A percentile compares a stretch with the other conserved stretches of the same genome.
Evolutionary conservation across 2,797 vertebrate genomes (phyloP).

Genomic region (Labroides dimidiatus): DNA sequence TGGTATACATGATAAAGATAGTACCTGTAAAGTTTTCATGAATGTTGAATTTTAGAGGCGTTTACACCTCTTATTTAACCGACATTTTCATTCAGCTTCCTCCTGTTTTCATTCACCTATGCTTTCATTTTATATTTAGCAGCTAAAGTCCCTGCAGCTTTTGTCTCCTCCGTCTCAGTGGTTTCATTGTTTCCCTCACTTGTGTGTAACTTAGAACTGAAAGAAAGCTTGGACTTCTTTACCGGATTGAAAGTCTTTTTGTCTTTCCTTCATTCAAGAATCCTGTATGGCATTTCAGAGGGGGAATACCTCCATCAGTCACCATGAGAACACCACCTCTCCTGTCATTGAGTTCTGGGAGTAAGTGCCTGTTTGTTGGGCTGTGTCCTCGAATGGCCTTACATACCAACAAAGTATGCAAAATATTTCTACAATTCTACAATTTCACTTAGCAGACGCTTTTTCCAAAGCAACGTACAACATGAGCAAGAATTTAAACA

Average conservation of each 20-base stretch:
- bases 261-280: conserved; percentile 78
- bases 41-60: not conserved
- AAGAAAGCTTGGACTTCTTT: conserved; percentile 71
- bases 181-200: conserved; percentile 53
- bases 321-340: conserved; percentile 89
- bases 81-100: too few relatives aligned
- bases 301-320: conserved; percentile 86
- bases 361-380: conserved; percentile 84
- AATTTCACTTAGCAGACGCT: too few relatives aligned
- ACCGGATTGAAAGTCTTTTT: conserved; percentile 68
- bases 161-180: conserved; percentile 41
- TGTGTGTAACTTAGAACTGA: conserved; percentile 71
- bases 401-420: conserved; percentile 23
- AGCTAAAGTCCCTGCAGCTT: conserved; percentile 27
- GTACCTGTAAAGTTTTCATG: too few relatives aligned
- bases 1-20: not conserved
- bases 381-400: conserved; percentile 43
- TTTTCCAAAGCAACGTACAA: too few relatives aligned
- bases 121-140: conserved; percentile 12
- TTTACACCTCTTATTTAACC: not conserved
- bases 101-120: conserved; percentile 16
- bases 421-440: too few relatives aligned
- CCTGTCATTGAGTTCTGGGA: conserved; percentile 99
- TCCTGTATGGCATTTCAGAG: conserved; percentile 91
- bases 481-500: too few relatives aligned